These are phyloP conservation scores for Pachycephus smyrnensis DNA, from an alignment of 2,888 invertebrate genomes.

Conservation along the genomic window DNA sequence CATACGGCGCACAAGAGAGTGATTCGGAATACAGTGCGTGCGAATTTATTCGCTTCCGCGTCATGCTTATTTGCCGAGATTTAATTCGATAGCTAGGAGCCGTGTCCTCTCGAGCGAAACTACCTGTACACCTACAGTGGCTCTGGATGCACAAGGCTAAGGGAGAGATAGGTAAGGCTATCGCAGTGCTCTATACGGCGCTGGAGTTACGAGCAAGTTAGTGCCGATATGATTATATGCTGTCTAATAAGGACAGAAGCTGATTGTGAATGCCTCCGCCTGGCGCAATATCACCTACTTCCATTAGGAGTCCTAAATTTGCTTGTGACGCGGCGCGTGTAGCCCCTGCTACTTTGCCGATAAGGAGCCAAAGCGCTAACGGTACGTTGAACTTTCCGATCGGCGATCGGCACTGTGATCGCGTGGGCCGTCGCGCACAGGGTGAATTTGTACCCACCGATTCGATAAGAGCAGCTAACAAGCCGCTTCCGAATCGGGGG, in stretches of 20 bases:
- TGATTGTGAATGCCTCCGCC: conserved; percentile 25
- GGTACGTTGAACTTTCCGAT: background rate
- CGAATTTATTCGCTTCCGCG: background rate
- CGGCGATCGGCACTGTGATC: background rate
- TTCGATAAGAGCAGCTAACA: background rate
- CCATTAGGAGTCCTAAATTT: conserved; percentile 26
- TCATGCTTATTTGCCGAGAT: background rate
- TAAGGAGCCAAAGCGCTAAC: background rate
- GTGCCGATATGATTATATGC: conserved; percentile 32
- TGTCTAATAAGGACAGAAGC: conserved; percentile 35
- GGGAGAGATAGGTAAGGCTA: conserved; percentile 30
- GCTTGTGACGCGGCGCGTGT: background rate
- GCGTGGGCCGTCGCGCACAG: background rate
- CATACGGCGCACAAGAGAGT: background rate
- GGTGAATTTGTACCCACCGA: background rate
- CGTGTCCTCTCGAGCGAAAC: conserved; percentile 1
- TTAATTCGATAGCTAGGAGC: background rate
- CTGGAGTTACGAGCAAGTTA: conserved; percentile 28
- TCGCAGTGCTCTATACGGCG: conserved; percentile 19
- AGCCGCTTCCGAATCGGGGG: conserved; percentile 8
- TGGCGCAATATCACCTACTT: conserved; percentile 23
- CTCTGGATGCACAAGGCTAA: conserved; percentile 22
- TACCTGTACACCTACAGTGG: conserved; percentile 14
- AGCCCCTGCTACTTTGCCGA: background rate
- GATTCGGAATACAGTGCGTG: background rate